Conservation (phyloP, 2,888 invertebrate genomes). For the Sarcophaga rosellei region DNA sequence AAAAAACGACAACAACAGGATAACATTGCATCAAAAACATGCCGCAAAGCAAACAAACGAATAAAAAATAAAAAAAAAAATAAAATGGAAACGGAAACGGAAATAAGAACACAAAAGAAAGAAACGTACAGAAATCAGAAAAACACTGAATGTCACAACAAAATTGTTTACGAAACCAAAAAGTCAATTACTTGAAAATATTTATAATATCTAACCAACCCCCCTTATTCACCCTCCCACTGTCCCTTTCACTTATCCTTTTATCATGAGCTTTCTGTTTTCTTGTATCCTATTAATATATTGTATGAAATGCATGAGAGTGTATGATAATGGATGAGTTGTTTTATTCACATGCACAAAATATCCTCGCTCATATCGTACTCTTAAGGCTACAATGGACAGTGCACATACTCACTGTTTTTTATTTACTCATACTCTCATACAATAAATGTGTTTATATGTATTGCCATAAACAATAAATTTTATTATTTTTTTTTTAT, state of each 20-base stretch:
- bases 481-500: neutral
- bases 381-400: too few relatives aligned
- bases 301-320: neutral
- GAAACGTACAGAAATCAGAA: neutral
- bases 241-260: neutral
- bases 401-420: too few relatives aligned
- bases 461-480: too few relatives aligned
- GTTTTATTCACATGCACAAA: slow-evolving; percentile 10
- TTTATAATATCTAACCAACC: slow-evolving; percentile 6
- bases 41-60: slow-evolving; percentile 7
- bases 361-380: too few relatives aligned
- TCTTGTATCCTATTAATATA: too few relatives aligned
- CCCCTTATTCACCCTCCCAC: neutral
- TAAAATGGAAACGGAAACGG: slow-evolving; percentile 42
- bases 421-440: too few relatives aligned
- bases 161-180: slow-evolving; percentile 60
- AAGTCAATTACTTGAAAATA: slow-evolving; percentile 60
- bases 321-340: slow-evolving; percentile 39
- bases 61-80: slow-evolving; percentile 23
- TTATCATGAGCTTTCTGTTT: too few relatives aligned
- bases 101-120: neutral
- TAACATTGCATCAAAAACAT: neutral
- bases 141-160: slow-evolving; percentile 58
- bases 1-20: neutral
- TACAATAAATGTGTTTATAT: too few relatives aligned